Evolutionary conservation across 35 echinoderm and acorn worm species (phyloP).

Genomic region (Patiria miniata): DNA sequence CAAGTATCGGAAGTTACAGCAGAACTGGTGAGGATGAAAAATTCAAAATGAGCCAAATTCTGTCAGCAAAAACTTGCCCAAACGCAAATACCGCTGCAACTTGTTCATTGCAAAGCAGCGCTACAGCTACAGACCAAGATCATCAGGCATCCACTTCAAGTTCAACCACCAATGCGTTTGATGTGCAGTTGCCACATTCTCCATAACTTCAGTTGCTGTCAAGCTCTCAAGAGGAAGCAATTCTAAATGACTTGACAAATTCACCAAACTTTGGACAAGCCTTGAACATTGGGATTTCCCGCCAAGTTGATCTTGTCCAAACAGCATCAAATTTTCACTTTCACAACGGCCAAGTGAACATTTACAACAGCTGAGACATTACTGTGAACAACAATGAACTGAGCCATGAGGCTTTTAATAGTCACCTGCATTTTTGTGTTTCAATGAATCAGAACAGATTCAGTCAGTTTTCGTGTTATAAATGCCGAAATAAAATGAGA

Average conservation of each 20-base stretch:
- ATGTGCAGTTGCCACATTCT: background rate
- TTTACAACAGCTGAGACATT: background rate
- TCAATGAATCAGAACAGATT: background rate
- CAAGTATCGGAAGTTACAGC: constrained; percentile 35
- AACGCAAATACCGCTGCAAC: background rate
- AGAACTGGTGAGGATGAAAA: constrained; percentile 36
- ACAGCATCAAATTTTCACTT: background rate
- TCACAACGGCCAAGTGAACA: background rate
- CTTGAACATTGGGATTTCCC: background rate
- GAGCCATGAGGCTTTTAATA: background rate
- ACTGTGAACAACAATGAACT: background rate
- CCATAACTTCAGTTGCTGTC: background rate
- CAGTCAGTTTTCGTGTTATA: background rate
- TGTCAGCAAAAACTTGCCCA: constrained; percentile 1
- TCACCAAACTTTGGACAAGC: constrained; percentile 23
- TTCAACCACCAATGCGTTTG: background rate
- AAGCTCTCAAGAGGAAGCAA: constrained; percentile 9
- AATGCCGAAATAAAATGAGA: background rate
- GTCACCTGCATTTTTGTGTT: background rate
- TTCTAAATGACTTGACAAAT: constrained; percentile 22
- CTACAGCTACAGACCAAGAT: background rate
- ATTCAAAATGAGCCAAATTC: constrained; percentile 5
- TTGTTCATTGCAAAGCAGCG: too few species aligned
- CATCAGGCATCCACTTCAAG: background rate
- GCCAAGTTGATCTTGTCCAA: background rate